These are phyloP conservation scores for Aradophagus sp. DNA, from an alignment of 1,140 invertebrate genomes.

Conservation along the genomic window DNA sequence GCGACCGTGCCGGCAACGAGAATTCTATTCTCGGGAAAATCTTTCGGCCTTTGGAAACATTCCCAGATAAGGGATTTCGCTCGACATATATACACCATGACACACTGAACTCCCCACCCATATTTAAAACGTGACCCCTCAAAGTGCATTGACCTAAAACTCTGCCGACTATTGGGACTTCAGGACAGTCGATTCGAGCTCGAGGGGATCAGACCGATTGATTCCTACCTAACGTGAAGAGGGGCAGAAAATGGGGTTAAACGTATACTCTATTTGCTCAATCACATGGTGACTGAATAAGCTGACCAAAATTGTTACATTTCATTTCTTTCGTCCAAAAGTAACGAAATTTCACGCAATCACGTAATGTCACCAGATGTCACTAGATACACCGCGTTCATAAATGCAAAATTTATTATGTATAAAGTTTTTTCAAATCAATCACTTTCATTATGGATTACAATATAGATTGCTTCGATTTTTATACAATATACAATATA, in stretches of 20 bases:
- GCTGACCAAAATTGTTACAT: slow-evolving; percentile 24
- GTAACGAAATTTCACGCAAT: no score
- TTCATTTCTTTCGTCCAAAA: no score
- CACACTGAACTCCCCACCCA: slow-evolving; percentile 18
- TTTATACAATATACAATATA: no score
- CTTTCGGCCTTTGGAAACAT: slow-evolving; percentile 18
- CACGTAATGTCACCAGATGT: no score
- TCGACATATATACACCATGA: slow-evolving; percentile 11
- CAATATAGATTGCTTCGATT: no score
- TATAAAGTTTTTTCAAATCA: no score
- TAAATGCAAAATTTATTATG: no score
- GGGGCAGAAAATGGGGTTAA: slow-evolving; percentile 46
- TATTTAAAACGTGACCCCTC: slow-evolving; percentile 44
- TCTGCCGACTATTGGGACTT: slow-evolving; percentile 46
- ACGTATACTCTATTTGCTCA: slow-evolving; percentile 45
- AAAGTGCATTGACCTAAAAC: slow-evolving; percentile 34
- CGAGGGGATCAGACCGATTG: slow-evolving; percentile 50
- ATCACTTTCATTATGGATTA: no score
- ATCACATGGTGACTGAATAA: slow-evolving; percentile 47
- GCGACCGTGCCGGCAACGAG: no score
- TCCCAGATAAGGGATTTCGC: slow-evolving; percentile 14
- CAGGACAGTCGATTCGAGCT: slow-evolving; percentile 43
- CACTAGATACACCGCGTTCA: no score
- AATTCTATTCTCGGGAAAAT: no score
- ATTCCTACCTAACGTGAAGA: slow-evolving; percentile 44